phyloP scores from a whole-genome alignment of 2,797 vertebrate genomes.

The Melanotaenia parkinsoni region DNA sequence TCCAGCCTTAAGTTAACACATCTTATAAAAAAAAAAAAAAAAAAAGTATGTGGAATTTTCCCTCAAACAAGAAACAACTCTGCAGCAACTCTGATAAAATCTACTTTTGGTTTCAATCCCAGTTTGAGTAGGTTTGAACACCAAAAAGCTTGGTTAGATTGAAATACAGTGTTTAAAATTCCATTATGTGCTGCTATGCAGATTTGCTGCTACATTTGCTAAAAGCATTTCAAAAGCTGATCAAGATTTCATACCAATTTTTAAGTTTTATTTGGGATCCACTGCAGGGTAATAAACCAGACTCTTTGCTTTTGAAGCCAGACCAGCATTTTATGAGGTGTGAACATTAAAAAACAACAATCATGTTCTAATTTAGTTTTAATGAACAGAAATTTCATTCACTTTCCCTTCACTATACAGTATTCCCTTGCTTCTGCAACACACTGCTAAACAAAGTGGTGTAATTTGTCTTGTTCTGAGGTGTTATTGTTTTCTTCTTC shows the following conservation, averaged over 20 bases:
- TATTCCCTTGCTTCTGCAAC: neutral
- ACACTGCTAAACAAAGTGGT: neutral
- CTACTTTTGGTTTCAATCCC: neutral
- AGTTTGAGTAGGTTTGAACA: neutral
- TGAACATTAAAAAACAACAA: neutral
- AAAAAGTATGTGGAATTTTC: neutral
- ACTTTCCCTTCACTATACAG: neutral
- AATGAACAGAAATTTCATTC: neutral
- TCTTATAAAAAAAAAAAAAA: too few relatives aligned
- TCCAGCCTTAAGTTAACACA: neutral
- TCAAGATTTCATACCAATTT: too few relatives aligned
- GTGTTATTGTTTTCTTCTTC: neutral
- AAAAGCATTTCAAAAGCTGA: too few relatives aligned
- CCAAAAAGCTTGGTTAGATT: neutral
- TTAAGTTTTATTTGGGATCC: neutral
- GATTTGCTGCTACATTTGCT: too few relatives aligned
- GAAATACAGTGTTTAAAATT: neutral
- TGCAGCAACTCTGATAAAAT: neutral
- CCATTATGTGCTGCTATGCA: too few relatives aligned
- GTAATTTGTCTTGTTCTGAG: neutral
- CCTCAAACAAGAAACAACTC: neutral
- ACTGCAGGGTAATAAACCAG: neutral
- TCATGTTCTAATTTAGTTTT: neutral
- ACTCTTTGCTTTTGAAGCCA: too few relatives aligned
- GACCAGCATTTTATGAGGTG: neutral